Percentiles rank a stretch among this genome's conserved stretches.
Conservation (phyloP, 2,797 vertebrate species). For the Gastrophryne carolinensis region DNA sequence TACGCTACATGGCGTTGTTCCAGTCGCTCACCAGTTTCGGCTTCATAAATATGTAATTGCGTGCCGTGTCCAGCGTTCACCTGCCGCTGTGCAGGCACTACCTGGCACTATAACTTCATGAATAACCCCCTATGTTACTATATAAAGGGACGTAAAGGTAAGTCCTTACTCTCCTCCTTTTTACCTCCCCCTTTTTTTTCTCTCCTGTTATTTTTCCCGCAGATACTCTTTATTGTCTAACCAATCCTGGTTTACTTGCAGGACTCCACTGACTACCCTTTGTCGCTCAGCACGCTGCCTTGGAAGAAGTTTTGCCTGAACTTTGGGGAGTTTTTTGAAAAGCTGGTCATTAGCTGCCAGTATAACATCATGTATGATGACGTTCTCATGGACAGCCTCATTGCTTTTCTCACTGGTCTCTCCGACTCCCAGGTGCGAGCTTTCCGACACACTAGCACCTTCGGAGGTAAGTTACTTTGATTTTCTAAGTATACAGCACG, state of each 20-base stretch:
- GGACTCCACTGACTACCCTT: slow-evolving; percentile 79
- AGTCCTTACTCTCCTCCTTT: too few relatives aligned
- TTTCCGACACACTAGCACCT: slow-evolving; percentile 89
- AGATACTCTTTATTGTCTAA: not conserved
- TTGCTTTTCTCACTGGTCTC: slow-evolving; percentile 81
- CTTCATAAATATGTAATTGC: too few relatives aligned
- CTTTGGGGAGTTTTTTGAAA: slow-evolving; percentile 74
- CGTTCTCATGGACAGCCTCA: slow-evolving; percentile 74
- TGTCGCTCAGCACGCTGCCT: slow-evolving; percentile 66
- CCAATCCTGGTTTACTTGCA: slow-evolving; percentile 56
- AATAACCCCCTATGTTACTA: too few relatives aligned
- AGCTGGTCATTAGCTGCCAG: slow-evolving; percentile 72
- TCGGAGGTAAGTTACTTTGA: slow-evolving; percentile 88
- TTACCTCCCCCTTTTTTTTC: too few relatives aligned
- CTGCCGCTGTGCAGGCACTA: too few relatives aligned
- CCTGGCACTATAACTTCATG: too few relatives aligned
- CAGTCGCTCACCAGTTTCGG: too few relatives aligned
- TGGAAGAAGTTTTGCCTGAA: slow-evolving; percentile 74
- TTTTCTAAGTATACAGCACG: too few relatives aligned
- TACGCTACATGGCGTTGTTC: too few relatives aligned
- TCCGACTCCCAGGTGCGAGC: slow-evolving; percentile 90
- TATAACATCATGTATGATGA: slow-evolving; percentile 79
- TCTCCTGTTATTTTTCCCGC: too few relatives aligned
- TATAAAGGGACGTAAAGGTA: too few relatives aligned
- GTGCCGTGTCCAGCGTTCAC: too few relatives aligned